These are phyloP conservation scores for Torymus texanus DNA, from an alignment of 2,888 invertebrate species.

Conservation along the genomic window DNA sequence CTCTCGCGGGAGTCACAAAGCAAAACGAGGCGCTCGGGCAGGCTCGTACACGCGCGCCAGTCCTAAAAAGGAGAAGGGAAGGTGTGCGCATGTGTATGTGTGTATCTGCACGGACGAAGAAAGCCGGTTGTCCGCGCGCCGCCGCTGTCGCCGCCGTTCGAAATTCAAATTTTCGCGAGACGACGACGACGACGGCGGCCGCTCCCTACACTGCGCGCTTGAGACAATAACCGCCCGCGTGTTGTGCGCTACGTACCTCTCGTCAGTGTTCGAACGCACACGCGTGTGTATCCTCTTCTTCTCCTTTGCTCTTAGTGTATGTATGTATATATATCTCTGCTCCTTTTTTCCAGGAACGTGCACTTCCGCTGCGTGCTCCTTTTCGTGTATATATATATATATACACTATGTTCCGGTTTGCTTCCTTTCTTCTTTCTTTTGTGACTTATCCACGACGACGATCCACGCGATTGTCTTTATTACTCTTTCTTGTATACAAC, in stretches of 20 bases:
- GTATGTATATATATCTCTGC: no score
- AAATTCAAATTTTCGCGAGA: conserved; percentile 34
- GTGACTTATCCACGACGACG: no score
- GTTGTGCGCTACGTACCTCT: neutral
- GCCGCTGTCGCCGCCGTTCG: neutral
- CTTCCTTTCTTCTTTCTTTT: no score
- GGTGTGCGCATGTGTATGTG: neutral
- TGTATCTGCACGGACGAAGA: neutral
- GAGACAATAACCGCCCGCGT: neutral
- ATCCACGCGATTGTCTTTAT: no score
- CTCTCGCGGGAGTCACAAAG: no score
- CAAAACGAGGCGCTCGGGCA: neutral
- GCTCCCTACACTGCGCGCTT: neutral
- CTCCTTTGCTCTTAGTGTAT: neutral
- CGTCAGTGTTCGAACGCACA: neutral
- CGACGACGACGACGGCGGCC: conserved; percentile 3
- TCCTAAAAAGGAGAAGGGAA: conserved; percentile 51
- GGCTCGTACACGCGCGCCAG: conserved; percentile 8
- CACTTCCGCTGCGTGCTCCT: no score
- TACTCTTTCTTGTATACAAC: no score
- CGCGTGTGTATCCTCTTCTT: neutral
- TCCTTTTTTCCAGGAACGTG: no score
- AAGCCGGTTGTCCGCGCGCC: conserved; percentile 18
- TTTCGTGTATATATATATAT: no score
- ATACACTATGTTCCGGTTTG: no score